Base-by-base conservation (phyloP, 2,113 vertebrate species). In the Strix aluco region DNA sequence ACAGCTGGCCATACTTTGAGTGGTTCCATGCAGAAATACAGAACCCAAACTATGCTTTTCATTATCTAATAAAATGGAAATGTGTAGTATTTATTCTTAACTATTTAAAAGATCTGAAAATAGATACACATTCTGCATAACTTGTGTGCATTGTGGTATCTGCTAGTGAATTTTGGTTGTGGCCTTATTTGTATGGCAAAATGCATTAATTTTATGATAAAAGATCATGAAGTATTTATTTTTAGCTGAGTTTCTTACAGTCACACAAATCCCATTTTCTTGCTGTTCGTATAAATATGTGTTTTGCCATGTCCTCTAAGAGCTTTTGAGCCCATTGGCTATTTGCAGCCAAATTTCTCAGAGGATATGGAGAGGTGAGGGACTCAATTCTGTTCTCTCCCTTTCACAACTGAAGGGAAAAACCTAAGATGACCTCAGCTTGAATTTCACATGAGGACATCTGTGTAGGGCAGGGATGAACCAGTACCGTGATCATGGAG, bases 401-500 rank as follows among this genome's bases (percentile, higher is more conserved):
- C 19, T 91, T 86, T 66, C 46, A 46, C 23, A 54, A 25, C 65
- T 12, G 26, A 74, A 81, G 46, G 40, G 34, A 57, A 72, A 54
- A 86, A 59, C 2, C 26, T 23, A 36, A 27, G 75, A 27, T 66
- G 34, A 62, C 19, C 34, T 71, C 30, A 87, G 14, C 57, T 82
- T 67, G 52, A 63, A 42, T 85, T 93, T 91, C 57, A 26, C 38
- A 19, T 57, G 84, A 13, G 66, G 79, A n/a, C 22, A 19, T 63
- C 38, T 0, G 0, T 1, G 1, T 36, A 46, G 49, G 8, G 14
- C 52, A 70, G 74, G 34, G 34, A 25, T 25, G 27, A 23, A 29
- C 0, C 0, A 32, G 42, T 38, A 2, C 36, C 0, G 1, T 49
- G 51, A 20, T 30, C 21, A 6, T 15, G 29, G 79, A 11, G 15